Evolutionary conservation across 2,113 vertebrate species (phyloP).

Genomic region (Chiloscyllium plagiosum): DNA sequence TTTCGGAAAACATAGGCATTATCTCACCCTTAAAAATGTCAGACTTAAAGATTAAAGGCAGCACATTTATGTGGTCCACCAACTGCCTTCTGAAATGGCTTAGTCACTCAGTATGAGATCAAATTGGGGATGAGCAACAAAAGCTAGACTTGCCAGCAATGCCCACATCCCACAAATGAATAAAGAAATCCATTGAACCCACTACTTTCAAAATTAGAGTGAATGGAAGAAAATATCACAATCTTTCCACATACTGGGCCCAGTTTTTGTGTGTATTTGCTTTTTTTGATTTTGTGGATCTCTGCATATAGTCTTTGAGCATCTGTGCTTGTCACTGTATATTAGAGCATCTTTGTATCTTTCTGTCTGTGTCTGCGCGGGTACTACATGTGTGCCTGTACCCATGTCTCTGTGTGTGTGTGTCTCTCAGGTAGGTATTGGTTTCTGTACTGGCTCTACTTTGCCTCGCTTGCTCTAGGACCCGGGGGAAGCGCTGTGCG

Average conservation of each 20-base stretch:
- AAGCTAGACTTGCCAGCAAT: too few species aligned
- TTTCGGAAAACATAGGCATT: neutral
- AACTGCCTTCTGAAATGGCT: too few species aligned
- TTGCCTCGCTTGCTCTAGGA: slow-evolving; percentile 2
- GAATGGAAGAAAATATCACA: too few species aligned
- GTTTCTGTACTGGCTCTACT: too few species aligned
- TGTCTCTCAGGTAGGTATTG: neutral
- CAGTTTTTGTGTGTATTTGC: neutral
- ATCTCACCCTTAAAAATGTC: neutral
- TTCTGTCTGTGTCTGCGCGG: neutral
- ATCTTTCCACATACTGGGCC: too few species aligned
- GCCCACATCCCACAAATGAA: too few species aligned
- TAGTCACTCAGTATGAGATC: too few species aligned
- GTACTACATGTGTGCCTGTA: neutral
- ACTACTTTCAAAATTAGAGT: neutral
- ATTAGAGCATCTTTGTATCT: neutral
- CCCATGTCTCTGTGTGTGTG: neutral
- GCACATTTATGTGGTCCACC: too few species aligned
- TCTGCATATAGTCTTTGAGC: neutral
- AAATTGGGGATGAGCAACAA: too few species aligned
- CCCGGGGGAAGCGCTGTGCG: slow-evolving; percentile 2
- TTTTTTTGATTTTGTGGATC: neutral
- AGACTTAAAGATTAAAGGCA: neutral
- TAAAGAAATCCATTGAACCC: neutral
- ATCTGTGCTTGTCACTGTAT: neutral